A percentile compares a stretch with the other conserved stretches of the same genome.
phyloP scores from a whole-genome alignment of 2,888 invertebrate genomes.

The Anaspis maculata region DNA sequence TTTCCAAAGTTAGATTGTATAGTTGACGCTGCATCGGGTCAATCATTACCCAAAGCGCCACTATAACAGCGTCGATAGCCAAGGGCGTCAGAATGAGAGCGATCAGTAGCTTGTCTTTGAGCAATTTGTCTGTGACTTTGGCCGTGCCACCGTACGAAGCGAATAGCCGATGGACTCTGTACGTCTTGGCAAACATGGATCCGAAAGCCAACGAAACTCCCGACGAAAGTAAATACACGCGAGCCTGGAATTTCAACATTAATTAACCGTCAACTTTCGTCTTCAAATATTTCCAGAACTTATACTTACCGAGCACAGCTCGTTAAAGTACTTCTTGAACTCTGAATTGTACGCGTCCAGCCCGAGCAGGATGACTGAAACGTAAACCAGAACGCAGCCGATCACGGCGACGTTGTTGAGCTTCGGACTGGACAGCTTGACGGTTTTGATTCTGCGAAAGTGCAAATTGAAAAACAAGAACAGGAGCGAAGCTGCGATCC shows the following conservation, averaged over 20 bases:
- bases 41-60: conserved; percentile 73
- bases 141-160: conserved; percentile 74
- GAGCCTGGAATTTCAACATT: conserved; percentile 57
- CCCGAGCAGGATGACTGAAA: conserved; percentile 77
- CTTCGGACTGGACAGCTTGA: conserved; percentile 86
- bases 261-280: not conserved
- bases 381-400: conserved; percentile 85
- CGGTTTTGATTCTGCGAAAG: conserved; percentile 74
- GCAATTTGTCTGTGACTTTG: conserved; percentile 79
- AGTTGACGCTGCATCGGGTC: conserved; percentile 85
- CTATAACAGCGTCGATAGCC: conserved; percentile 73
- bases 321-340: conserved; percentile 51
- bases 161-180: conserved; percentile 85
- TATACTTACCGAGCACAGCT: conserved; percentile 75
- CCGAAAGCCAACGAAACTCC: conserved; percentile 90
- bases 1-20: conserved; percentile 73
- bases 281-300: not conserved
- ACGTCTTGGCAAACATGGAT: conserved; percentile 92
- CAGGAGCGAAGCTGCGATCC: conserved; percentile 64
- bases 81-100: conserved; percentile 74
- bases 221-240: conserved; percentile 81
- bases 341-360: conserved; percentile 64
- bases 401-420: conserved; percentile 87
- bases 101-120: conserved; percentile 84
- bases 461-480: conserved; percentile 78